Evolutionary conservation across 2,888 invertebrate genomes (phyloP), one percentile per base, ranked within the genome.

Genomic region (Perizoma affinitatum): DNA sequence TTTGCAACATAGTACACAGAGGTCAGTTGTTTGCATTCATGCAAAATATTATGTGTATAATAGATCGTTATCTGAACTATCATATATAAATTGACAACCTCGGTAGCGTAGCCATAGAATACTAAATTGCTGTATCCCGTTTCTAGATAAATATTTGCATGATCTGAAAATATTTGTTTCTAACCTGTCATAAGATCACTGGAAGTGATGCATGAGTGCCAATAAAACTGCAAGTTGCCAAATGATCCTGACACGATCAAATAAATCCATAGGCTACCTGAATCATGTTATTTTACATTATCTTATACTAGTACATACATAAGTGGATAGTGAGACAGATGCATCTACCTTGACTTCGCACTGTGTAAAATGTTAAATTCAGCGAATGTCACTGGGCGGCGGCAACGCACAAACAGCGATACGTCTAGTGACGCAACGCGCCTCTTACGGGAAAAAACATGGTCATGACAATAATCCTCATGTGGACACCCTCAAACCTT

Each of bases 301-400:
- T 22, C 1, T 49, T 45, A n/a, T n/a, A 45, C 45, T 11, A 45
- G 38, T 1, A 51, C 54, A 11, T 44, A 22, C 22, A 5, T 38
- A 38, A 5, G 41, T 42, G 42, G 6, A 46, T 52, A 33, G 48
- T 49, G 59, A 54, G 44, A 53, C 58, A 55, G 53, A 61, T 2
- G 22, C 53, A 38, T 38, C 10, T 50, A 81, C 88, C 86, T 88
- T 88, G 88, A 87, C 89, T 86, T 88, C 84, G 82, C 75, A 71
- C 70, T 70, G 69, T 72, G 63, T 56, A 82, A 84, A 77, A 82
- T 79, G 72, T 76, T 74, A 73, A 75, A 82, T 82, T 84, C 78
- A 79, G 73, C 55, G 34, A 63, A 70, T 59, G 69, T 67, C 69
- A 67, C 69, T 57, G 62, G 45, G 48, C 62, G 61, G 54, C 68